Percentiles rank a stretch among this genome's conserved stretches.
Evolutionary conservation across 2,888 invertebrate genomes (phyloP).

Genomic region (Neoitamus cyanurus): DNA sequence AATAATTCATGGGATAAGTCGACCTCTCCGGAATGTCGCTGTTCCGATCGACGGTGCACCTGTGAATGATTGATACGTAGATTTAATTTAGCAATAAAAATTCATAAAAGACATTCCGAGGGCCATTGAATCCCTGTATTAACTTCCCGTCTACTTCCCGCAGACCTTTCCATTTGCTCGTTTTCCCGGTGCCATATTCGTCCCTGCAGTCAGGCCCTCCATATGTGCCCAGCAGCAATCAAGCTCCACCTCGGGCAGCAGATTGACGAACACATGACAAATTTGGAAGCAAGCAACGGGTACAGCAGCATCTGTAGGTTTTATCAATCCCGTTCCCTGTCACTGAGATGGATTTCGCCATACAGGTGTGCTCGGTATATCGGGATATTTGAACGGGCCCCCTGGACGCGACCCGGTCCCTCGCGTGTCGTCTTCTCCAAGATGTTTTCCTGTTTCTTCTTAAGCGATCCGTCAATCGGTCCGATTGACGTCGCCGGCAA

Average conservation of each 20-base stretch:
- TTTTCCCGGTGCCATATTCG: neutral
- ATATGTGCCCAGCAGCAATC: constrained; percentile 27
- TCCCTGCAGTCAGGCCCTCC: neutral
- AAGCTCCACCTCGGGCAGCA: constrained; percentile 40
- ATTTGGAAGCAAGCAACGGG: constrained; percentile 35
- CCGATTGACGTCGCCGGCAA: neutral
- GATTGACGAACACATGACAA: constrained; percentile 46
- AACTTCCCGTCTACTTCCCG: constrained; percentile 14
- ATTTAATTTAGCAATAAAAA: constrained; percentile 46
- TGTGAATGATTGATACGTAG: constrained; percentile 45
- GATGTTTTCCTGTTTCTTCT: neutral
- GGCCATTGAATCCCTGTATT: constrained; percentile 37
- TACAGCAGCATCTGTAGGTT: constrained; percentile 20
- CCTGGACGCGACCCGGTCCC: neutral
- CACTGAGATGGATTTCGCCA: constrained; percentile 23
- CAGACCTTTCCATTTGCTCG: constrained; percentile 11
- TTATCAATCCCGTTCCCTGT: constrained; percentile 33
- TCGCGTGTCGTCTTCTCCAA: neutral
- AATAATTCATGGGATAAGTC: constrained; percentile 36
- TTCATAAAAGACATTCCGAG: constrained; percentile 32
- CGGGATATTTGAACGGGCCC: neutral
- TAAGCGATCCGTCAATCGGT: neutral
- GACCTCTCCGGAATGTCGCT: constrained; percentile 29
- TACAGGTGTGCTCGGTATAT: neutral
- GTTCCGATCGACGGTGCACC: constrained; percentile 31